Evolutionary conservation across 1,140 invertebrate species (phyloP).

Genomic region (Macrobrachium nipponense): DNA sequence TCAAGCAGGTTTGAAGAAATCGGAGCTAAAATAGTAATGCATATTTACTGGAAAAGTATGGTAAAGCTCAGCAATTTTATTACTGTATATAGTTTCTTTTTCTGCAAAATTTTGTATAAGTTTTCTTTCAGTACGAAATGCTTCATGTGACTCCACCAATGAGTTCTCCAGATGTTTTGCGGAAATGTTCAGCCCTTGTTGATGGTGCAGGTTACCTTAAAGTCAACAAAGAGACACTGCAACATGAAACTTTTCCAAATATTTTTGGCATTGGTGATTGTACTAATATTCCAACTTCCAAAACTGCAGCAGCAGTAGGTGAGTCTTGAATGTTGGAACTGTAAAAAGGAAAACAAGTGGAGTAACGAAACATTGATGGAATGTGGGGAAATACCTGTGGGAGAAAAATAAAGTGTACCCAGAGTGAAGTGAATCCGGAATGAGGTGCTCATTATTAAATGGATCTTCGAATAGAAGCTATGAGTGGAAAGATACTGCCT

Average conservation of each 20-base stretch:
- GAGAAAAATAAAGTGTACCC: too few species aligned
- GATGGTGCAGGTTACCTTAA: conserved; percentile 81
- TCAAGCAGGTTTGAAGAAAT: too few species aligned
- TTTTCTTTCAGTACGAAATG: conserved; percentile 80
- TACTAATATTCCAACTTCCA: conserved; percentile 90
- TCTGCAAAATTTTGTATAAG: too few species aligned
- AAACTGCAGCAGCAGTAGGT: conserved; percentile 96
- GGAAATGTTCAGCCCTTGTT: conserved; percentile 73
- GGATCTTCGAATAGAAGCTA: too few species aligned
- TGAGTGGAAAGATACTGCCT: too few species aligned
- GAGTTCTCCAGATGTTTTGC: conserved; percentile 80
- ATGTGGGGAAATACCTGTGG: too few species aligned
- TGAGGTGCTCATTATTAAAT: too few species aligned
- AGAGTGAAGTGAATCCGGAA: too few species aligned
- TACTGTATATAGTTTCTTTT: neutral
- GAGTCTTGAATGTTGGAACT: conserved; percentile 60
- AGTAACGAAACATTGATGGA: too few species aligned
- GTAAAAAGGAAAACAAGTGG: too few species aligned
- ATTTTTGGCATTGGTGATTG: conserved; percentile 97
- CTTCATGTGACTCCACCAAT: conserved; percentile 93
- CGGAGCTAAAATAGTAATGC: too few species aligned
- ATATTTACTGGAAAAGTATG: too few species aligned
- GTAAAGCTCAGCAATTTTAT: neutral
- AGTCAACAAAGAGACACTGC: conserved; percentile 82
- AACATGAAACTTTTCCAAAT: conserved; percentile 82